Evolutionary conservation across 2,113 vertebrate species (phyloP).

Genomic region (Sminthopsis crassicaudata): DNA sequence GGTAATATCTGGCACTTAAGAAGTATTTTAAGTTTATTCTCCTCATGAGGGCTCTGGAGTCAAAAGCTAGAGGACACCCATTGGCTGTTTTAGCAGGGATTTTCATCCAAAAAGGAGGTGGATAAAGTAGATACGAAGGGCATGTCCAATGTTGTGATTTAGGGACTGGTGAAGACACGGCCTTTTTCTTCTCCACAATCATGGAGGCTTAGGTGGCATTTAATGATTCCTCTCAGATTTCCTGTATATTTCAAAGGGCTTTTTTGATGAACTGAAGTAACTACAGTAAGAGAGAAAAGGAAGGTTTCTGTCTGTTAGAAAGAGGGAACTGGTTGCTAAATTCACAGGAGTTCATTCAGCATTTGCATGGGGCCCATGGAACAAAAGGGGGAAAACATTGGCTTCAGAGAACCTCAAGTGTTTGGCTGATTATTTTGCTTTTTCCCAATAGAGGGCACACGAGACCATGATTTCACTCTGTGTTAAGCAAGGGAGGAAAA

Average conservation of each 20-base stretch:
- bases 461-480: constrained; percentile 76
- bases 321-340: not conserved
- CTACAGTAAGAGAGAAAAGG: not conserved
- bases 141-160: not conserved
- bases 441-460: constrained; percentile 86
- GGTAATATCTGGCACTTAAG: not conserved
- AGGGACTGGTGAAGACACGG: not conserved
- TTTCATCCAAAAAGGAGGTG: not conserved
- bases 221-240: not conserved
- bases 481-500: not conserved
- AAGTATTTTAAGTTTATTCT: not conserved
- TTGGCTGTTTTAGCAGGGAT: not conserved
- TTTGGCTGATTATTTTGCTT: constrained; percentile 69
- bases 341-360: not conserved
- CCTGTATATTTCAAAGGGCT: not conserved
- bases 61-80: not conserved
- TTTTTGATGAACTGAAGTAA: not conserved
- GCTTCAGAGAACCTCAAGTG: constrained; percentile 32
- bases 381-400: constrained; percentile 19
- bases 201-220: not conserved
- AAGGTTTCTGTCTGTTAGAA: not conserved
- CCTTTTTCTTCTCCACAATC: not conserved
- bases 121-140: not conserved
- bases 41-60: not conserved
- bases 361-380: not conserved